Base-by-base conservation (phyloP, 2,113 vertebrate species). In the Gallinago undulata region DNA sequence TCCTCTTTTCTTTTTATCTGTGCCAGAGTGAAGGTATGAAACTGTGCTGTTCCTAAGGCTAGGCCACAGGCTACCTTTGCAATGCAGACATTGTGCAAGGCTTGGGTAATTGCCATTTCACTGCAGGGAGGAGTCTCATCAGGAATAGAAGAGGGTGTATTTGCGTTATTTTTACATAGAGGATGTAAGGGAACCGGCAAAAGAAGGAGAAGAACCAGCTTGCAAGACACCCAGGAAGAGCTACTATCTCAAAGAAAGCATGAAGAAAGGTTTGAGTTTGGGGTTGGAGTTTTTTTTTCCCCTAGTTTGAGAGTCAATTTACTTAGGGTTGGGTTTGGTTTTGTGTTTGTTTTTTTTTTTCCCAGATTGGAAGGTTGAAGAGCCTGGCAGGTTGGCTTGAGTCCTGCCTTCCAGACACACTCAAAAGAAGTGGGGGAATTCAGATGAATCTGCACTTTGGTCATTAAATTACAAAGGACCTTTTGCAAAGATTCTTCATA, bases 91-190 rank as follows among this genome's bases (percentile, higher is more conserved):
- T 96, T 96, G 91, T 94, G 92, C 85, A 97, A 94, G 68, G 51
- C 60, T 33, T 95, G 93, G 88, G 76, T 70, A 87, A 87, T 60
- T 92, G 80, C 90, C 90, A 93, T 93, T 96, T 94, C 85, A 90
- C 88, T 94, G 64, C 76, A 89, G 79, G 88, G 76, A 86, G 82
- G 68, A 92, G 88, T 84, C 90, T 67, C 90, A 92, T 94, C 76
- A 78, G 43, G 56, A 78, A 88, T 41, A 84, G 64, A 84, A 93
- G 85, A 92, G 31, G 13, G 56, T 81, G 43, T 88, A 95, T 96
- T 96, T 94, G 86, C 90, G 93, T 96, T 84, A 78, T 78, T 94
- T 96, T 96, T 95, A 73, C 83, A 84, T 87, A 60, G 39, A 94
- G 57, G n/a, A 88, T 96, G 60, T 84, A 93, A 87, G 39, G 56